A percentile compares a stretch with the other conserved stretches of the same genome.
Evolutionary conservation across 2,888 invertebrate genomes (phyloP).

Genomic region (Dexiosoma caninum): DNA sequence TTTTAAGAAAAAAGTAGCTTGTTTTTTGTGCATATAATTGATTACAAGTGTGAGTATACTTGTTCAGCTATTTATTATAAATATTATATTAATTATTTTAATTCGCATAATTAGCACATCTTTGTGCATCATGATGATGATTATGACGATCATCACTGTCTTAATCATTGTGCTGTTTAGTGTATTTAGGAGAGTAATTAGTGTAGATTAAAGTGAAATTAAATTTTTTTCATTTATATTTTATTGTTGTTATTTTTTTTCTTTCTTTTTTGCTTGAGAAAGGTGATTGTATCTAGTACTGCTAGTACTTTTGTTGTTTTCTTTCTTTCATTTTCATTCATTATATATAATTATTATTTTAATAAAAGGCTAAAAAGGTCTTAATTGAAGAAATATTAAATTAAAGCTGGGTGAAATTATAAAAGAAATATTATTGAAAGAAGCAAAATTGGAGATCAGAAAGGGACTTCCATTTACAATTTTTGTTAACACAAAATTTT

Average conservation of each 20-base stretch:
- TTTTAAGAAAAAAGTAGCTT: conserved; percentile 23
- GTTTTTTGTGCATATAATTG: conserved; percentile 62
- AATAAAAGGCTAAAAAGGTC: conserved; percentile 53
- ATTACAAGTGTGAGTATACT: conserved; percentile 4
- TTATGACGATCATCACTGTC: conserved; percentile 8
- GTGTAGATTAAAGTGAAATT: conserved; percentile 56
- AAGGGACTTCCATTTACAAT: neutral
- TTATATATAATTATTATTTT: conserved; percentile 31
- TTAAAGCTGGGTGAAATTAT: conserved; percentile 37
- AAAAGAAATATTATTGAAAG: neutral
- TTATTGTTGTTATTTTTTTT: neutral
- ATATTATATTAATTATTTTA: conserved; percentile 15
- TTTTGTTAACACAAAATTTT: no score
- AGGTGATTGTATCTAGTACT: conserved; percentile 7
- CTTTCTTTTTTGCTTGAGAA: conserved; percentile 23
- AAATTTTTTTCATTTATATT: conserved; percentile 32
- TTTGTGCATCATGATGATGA: neutral
- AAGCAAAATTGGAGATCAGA: neutral
- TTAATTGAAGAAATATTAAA: conserved; percentile 33
- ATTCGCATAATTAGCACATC: conserved; percentile 35
- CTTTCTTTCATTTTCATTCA: conserved; percentile 11
- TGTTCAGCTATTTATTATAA: conserved; percentile 33
- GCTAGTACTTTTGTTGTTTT: neutral
- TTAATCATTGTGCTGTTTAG: conserved; percentile 24
- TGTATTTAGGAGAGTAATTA: conserved; percentile 52